Evolutionary conservation across 2,888 invertebrate genomes (phyloP), one percentile per base, ranked within the genome.

Genomic region (Erannis defoliaria): DNA sequence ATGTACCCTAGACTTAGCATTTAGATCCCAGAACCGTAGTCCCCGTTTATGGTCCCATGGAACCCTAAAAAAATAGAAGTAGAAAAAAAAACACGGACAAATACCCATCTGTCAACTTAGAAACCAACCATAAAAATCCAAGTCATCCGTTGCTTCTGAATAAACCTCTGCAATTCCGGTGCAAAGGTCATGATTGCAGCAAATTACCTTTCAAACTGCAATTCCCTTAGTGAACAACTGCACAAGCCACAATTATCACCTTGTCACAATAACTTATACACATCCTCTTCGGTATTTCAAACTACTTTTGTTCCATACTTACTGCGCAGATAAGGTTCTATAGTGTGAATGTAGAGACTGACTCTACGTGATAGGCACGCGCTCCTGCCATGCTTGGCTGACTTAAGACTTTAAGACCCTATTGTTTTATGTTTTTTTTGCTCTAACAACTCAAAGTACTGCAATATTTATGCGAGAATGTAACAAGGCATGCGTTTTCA

Each of bases 171-270:
- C 54, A 60, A 60, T 60, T 60, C 26, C 42, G 46, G 60, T 49
- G 58, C 62, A 67, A 59, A 60, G 67, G 62, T 62, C 57, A 64
- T 51, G 60, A 53, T 56, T 50, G 48, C 31, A 48, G 46, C 54
- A 64, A 67, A 62, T 62, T 59, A 64, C 46, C 49, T 54, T 60
- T 54, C 59, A 48, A 60, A 48, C 56, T 57, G 51, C 54, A 59
- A 48, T 62, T 53, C 55, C 33, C 35, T 49, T 16, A 12, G n/a
- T 26, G 37, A 58, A 33, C 46, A 45, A 18, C 26, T 5, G 23
- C 5, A n/a, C 21, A n/a, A 23, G 16, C 29, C 4, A n/a, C n/a
- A n/a, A n/a, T 8, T 40, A 46, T 1, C 5, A 46, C 51, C 46
- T 21, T 45, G 31, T 51, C 58, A 9, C 29, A 51, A 16, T 58